These are phyloP conservation scores for Metalampra italica DNA, from an alignment of 2,888 invertebrate species.

Conservation along the genomic window DNA sequence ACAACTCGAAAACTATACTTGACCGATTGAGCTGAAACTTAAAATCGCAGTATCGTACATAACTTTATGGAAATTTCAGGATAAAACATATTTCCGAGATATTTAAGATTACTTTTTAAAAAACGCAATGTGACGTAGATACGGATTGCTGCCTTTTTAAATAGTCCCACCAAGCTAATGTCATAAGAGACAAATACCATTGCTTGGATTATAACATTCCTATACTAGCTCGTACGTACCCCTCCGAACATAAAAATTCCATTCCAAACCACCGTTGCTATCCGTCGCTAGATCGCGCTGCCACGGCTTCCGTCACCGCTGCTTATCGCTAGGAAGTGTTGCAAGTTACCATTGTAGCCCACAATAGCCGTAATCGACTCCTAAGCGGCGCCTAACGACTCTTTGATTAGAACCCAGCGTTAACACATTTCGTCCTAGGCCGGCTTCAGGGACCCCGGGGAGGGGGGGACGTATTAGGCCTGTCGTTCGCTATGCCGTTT, in stretches of 20 bases:
- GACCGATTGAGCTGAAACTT: no score
- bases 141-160: no score
- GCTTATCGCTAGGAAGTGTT: background rate
- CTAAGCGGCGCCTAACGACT: constrained; percentile 53
- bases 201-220: background rate
- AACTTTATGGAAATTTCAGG: no score
- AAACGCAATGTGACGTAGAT: no score
- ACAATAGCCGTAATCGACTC: constrained; percentile 48
- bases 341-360: constrained; percentile 8
- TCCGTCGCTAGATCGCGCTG: constrained; percentile 3
- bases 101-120: no score
- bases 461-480: no score
- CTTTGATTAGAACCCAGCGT: constrained; percentile 59
- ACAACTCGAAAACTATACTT: no score
- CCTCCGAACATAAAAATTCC: background rate
- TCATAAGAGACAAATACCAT: background rate
- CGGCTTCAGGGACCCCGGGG: no score
- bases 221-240: no score
- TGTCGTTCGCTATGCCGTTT: no score
- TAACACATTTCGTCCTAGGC: constrained; percentile 27
- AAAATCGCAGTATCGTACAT: no score
- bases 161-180: background rate
- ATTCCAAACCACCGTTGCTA: constrained; percentile 13
- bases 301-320: background rate
- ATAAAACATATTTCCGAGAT: no score